Percentiles rank a stretch among this genome's conserved stretches.
Conservation (phyloP, 2,113 vertebrate genomes). For the Petroica traversi region DNA sequence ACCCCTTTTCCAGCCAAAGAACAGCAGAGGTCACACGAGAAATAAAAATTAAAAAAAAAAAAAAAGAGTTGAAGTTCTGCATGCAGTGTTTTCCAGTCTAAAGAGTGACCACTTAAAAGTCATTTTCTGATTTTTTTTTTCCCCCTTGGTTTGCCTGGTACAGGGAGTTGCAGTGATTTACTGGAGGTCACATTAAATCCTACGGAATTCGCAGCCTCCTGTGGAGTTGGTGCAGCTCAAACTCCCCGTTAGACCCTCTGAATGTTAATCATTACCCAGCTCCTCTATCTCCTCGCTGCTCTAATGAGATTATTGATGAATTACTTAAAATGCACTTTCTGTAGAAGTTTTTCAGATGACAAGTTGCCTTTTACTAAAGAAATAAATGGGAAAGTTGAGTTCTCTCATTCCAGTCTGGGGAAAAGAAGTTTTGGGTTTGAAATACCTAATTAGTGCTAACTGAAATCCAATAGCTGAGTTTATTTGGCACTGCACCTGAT, state of each 20-base stretch:
- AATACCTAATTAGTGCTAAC: slow-evolving; percentile 2
- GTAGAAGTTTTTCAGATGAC: neutral
- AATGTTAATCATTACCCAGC: neutral
- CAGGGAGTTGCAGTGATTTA: neutral
- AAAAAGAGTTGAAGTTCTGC: neutral
- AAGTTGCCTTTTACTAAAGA: slow-evolving; percentile 14
- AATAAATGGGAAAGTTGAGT: neutral
- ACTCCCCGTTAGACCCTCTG: neutral
- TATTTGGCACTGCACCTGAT: neutral
- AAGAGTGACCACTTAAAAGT: neutral
- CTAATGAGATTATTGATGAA: slow-evolving; percentile 53
- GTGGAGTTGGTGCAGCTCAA: neutral
- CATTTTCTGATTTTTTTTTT: too few relatives aligned
- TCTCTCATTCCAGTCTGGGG: neutral
- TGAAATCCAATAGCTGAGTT: slow-evolving; percentile 9
- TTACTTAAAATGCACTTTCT: slow-evolving; percentile 27
- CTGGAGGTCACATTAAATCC: neutral
- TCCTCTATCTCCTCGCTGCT: neutral
- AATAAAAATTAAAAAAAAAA: neutral
- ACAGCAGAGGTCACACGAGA: neutral
- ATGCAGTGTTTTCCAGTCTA: neutral
- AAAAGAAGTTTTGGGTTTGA: neutral
- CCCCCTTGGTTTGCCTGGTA: neutral
- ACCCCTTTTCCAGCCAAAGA: neutral
- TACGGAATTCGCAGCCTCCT: neutral